Evolutionary conservation across 2,888 invertebrate genomes (phyloP).

Genomic region (Lampropteryx suffumata): DNA sequence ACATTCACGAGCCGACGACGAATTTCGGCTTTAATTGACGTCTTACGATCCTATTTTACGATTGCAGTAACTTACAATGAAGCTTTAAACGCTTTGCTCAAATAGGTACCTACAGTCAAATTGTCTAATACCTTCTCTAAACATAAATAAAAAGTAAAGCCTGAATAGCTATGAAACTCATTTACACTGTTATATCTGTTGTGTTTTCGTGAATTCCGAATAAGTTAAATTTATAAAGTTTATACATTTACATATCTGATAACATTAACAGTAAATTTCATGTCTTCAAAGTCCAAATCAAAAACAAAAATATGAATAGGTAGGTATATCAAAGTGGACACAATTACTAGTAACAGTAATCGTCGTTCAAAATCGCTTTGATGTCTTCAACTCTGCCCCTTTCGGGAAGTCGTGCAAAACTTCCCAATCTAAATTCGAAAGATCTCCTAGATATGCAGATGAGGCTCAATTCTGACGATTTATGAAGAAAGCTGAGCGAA

Average conservation of each 20-base stretch:
- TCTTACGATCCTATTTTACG: conserved; percentile 57
- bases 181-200: too few relatives aligned
- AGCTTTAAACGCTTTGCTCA: conserved; percentile 46
- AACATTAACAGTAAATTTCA: not conserved
- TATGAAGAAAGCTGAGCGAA: conserved; percentile 73
- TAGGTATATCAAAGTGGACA: conserved; percentile 10
- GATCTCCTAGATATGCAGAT: conserved; percentile 70
- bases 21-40: conserved; percentile 59
- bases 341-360: conserved; percentile 16
- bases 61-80: conserved; percentile 56
- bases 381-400: conserved; percentile 22
- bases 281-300: not conserved
- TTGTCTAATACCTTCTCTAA: too few relatives aligned
- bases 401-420: conserved; percentile 32
- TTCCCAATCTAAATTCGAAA: conserved; percentile 38
- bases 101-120: too few relatives aligned
- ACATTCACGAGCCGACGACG: conserved; percentile 55
- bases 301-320: not conserved
- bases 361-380: conserved; percentile 21
- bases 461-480: conserved; percentile 69
- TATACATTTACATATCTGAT: too few relatives aligned
- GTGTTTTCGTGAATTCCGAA: too few relatives aligned
- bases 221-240: too few relatives aligned
- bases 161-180: too few relatives aligned
- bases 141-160: too few relatives aligned